Evolutionary conservation across 2,888 invertebrate species (phyloP).

Genomic region (Hyposoter didymator): DNA sequence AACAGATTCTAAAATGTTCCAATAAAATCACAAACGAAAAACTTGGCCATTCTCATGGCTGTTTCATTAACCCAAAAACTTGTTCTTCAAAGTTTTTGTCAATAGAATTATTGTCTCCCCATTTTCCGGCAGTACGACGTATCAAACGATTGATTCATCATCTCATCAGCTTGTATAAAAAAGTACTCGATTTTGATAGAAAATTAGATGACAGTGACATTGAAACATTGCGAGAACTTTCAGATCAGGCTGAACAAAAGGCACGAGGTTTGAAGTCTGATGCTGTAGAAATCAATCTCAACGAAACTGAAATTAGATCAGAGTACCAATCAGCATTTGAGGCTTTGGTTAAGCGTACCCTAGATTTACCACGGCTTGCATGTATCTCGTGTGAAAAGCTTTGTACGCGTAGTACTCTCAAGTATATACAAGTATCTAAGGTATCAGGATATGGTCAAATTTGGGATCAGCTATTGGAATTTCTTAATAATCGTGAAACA

Average conservation of each 20-base stretch:
- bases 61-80: slow-evolving; percentile 13
- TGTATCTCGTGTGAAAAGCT: slow-evolving; percentile 70
- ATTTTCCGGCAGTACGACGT: slow-evolving; percentile 17
- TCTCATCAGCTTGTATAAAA: slow-evolving; percentile 10
- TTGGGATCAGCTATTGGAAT: slow-evolving; percentile 59
- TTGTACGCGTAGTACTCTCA: slow-evolving; percentile 50
- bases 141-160: slow-evolving; percentile 44
- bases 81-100: slow-evolving; percentile 20
- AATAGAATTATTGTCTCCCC: neutral
- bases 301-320: slow-evolving; percentile 57
- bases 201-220: slow-evolving; percentile 8
- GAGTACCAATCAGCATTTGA: slow-evolving; percentile 44
- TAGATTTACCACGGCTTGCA: slow-evolving; percentile 51
- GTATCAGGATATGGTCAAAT: slow-evolving; percentile 16
- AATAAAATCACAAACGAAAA: neutral
- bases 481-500: neutral
- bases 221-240: slow-evolving; percentile 9
- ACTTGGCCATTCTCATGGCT: slow-evolving; percentile 19
- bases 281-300: slow-evolving; percentile 36
- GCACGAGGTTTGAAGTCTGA: slow-evolving; percentile 31
- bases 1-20: slow-evolving; percentile 15
- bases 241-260: slow-evolving; percentile 33
- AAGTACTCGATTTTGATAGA: neutral
- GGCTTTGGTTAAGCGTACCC: slow-evolving; percentile 50
- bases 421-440: neutral